Evolutionary conservation across 2,797 vertebrate species (phyloP).

Genomic region (Enteromius radiatus): DNA sequence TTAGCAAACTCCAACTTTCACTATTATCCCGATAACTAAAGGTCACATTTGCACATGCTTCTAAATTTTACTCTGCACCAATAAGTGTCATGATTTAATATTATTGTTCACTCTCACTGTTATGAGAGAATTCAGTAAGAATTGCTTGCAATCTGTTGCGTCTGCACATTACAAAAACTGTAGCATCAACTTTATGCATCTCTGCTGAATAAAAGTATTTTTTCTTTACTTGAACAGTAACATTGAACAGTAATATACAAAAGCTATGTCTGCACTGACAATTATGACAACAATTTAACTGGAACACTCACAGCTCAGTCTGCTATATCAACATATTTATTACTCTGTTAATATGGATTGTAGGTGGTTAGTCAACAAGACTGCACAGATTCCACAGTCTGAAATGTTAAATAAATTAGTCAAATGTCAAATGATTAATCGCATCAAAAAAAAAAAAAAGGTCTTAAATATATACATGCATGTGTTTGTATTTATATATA

Average conservation of each 20-base stretch:
- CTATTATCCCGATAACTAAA: background rate
- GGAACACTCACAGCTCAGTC: background rate
- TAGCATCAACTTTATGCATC: background rate
- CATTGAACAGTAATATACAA: background rate
- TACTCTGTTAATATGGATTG: background rate
- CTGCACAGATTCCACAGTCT: background rate
- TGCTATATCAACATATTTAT: background rate
- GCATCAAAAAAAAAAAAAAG: too few relatives aligned
- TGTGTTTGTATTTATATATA: too few relatives aligned
- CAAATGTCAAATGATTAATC: too few relatives aligned
- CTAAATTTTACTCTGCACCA: background rate
- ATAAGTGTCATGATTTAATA: constrained; percentile 5
- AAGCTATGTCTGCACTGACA: background rate
- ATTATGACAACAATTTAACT: background rate
- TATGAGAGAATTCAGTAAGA: background rate
- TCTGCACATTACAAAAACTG: background rate
- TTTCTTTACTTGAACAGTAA: background rate
- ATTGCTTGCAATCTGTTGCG: background rate
- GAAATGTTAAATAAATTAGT: background rate
- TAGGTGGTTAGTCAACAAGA: background rate
- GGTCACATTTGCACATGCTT: constrained; percentile 13
- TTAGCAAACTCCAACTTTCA: background rate
- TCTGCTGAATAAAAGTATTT: background rate
- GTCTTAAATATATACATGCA: too few relatives aligned
- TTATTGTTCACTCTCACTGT: background rate